phyloP scores from a whole-genome alignment of 1,140 invertebrate genomes.

The Drosophila sucinea region DNA sequence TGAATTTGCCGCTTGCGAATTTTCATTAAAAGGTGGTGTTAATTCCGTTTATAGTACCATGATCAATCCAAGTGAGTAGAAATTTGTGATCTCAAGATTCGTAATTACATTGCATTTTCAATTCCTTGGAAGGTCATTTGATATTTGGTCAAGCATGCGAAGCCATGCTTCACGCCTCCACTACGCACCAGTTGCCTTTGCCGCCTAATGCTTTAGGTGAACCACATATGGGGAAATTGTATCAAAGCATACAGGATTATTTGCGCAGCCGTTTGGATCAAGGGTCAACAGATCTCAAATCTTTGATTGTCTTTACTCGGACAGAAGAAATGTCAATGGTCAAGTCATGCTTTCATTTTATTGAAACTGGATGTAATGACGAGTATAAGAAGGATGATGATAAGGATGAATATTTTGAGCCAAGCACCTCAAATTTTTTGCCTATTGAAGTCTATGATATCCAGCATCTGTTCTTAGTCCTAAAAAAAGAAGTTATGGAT shows the following conservation, averaged over 20 bases:
- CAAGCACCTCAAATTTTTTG: background rate
- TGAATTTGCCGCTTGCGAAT: constrained; percentile 65
- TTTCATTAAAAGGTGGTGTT: constrained; percentile 59
- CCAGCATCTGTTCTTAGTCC: constrained; percentile 59
- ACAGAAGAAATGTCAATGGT: constrained; percentile 56
- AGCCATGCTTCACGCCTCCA: constrained; percentile 42
- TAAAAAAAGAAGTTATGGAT: constrained; percentile 57
- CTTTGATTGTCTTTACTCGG: constrained; percentile 54
- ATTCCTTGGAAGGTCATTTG: constrained; percentile 29
- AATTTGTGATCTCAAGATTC: background rate
- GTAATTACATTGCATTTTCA: background rate
- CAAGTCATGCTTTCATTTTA: constrained; percentile 55
- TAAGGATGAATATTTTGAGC: background rate
- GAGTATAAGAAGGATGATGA: background rate
- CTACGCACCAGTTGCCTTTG: constrained; percentile 65
- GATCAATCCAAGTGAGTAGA: constrained; percentile 66
- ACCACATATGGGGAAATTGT: constrained; percentile 53
- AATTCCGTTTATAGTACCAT: constrained; percentile 53
- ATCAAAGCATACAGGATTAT: constrained; percentile 54
- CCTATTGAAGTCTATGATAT: constrained; percentile 60
- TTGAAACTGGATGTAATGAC: constrained; percentile 20
- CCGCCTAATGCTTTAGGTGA: constrained; percentile 73
- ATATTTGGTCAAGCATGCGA: constrained; percentile 65
- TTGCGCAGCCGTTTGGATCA: constrained; percentile 22
- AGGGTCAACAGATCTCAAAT: constrained; percentile 13